phyloP scores from a whole-genome alignment of 2,888 invertebrate species.

The Lasioglossum villosulum region DNA sequence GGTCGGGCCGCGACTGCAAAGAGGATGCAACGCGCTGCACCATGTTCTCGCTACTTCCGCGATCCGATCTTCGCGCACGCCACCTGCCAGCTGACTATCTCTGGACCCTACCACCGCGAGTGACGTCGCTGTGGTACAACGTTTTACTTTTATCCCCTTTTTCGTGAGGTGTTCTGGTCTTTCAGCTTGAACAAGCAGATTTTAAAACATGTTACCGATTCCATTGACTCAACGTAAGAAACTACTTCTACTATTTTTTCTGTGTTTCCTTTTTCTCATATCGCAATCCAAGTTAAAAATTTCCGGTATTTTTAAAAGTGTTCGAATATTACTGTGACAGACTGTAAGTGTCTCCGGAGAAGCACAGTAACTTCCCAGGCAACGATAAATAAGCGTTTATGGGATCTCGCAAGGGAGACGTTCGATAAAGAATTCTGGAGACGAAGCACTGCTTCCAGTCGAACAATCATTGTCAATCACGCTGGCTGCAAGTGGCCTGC shows the following conservation, averaged over 20 bases:
- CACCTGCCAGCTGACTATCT: background rate
- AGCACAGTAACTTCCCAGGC: background rate
- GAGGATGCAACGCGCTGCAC: conserved; percentile 39
- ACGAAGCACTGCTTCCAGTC: background rate
- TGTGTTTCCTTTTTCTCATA: too few species aligned
- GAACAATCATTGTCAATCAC: conserved; percentile 13
- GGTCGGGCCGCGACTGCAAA: conserved; percentile 64
- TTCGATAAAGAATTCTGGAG: background rate
- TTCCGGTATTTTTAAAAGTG: too few species aligned
- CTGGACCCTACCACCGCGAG: background rate
- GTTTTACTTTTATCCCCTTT: background rate
- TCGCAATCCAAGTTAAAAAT: too few species aligned
- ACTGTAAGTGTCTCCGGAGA: background rate
- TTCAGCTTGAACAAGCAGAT: background rate
- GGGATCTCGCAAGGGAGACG: background rate
- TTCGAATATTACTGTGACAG: too few species aligned
- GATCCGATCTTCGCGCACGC: conserved; percentile 59
- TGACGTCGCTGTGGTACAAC: background rate
- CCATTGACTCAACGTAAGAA: too few species aligned
- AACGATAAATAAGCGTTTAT: background rate
- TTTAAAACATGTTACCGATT: too few species aligned
- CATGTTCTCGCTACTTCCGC: conserved; percentile 46
- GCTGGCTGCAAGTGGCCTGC: conserved; percentile 7
- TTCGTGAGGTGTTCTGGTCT: background rate
- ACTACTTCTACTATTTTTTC: too few species aligned